Evolutionary conservation across 1,140 invertebrate species (phyloP).

Genomic region (Drosophila tristis): DNA sequence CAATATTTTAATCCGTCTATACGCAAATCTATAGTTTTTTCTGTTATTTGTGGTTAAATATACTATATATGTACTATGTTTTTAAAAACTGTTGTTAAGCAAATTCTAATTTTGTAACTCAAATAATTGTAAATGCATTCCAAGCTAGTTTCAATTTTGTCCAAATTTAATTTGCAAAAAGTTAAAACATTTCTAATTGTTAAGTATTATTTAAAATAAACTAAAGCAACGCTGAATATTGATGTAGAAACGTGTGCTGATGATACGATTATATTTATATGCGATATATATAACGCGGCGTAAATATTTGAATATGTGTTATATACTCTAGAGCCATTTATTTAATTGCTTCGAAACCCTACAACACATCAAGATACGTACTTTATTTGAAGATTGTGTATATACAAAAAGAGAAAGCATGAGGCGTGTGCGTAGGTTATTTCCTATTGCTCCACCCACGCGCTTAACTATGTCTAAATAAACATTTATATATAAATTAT

Average conservation of each 20-base stretch:
- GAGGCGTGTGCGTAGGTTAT: conserved; percentile 24
- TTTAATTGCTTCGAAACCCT: conserved; percentile 54
- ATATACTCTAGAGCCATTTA: conserved; percentile 57
- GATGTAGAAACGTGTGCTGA: conserved; percentile 34
- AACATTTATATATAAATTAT: conserved; percentile 53
- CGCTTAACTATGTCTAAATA: conserved; percentile 68
- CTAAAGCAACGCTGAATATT: conserved; percentile 11
- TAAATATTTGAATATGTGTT: conserved; percentile 53
- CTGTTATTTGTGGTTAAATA: conserved; percentile 41
- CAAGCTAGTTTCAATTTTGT: conserved; percentile 73
- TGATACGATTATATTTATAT: conserved; percentile 32
- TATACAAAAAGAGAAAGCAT: conserved; percentile 41
- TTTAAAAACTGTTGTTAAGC: conserved; percentile 49
- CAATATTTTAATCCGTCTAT: conserved; percentile 76
- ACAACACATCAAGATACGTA: conserved; percentile 46
- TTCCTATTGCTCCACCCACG: conserved; percentile 3
- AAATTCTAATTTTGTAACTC: conserved; percentile 44
- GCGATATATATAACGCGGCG: conserved; percentile 30
- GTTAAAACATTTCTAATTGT: conserved; percentile 49
- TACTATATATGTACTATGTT: conserved; percentile 30
- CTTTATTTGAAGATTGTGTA: conserved; percentile 67
- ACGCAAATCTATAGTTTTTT: conserved; percentile 45
- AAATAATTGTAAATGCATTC: conserved; percentile 75
- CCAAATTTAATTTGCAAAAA: conserved; percentile 73
- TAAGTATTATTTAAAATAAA: conserved; percentile 69